These are phyloP conservation scores for Amblyraja radiata DNA, from an alignment of 2,797 vertebrate species.

Conservation along the genomic window DNA sequence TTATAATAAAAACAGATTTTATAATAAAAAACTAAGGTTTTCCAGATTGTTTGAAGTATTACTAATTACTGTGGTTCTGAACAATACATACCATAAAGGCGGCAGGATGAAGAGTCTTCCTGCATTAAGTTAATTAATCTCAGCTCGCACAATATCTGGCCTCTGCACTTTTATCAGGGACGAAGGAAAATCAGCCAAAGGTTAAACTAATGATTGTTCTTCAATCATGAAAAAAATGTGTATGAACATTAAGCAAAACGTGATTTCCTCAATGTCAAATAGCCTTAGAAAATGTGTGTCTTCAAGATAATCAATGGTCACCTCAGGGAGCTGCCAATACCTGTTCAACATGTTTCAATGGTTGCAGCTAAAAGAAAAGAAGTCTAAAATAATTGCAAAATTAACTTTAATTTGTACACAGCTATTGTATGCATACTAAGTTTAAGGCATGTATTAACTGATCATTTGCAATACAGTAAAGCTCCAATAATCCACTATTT, in stretches of 20 bases:
- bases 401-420: background rate
- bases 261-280: background rate
- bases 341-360: background rate
- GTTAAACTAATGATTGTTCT: background rate
- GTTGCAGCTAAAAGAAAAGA: background rate
- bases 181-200: background rate
- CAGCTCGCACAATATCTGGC: background rate
- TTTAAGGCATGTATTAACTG: background rate
- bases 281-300: background rate
- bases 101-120: background rate
- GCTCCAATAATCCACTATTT: too few species aligned
- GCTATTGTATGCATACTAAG: background rate
- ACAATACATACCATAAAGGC: background rate
- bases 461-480: background rate
- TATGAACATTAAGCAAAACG: background rate
- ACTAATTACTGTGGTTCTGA: background rate
- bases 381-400: background rate
- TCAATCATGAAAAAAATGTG: background rate
- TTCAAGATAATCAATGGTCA: background rate
- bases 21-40: background rate
- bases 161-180: background rate
- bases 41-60: background rate
- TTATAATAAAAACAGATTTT: background rate
- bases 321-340: background rate
- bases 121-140: background rate